Percentiles rank a stretch among this genome's conserved stretches.
phyloP scores from a whole-genome alignment of 2,113 vertebrate genomes.

The Neodontobutis hainanensis region DNA sequence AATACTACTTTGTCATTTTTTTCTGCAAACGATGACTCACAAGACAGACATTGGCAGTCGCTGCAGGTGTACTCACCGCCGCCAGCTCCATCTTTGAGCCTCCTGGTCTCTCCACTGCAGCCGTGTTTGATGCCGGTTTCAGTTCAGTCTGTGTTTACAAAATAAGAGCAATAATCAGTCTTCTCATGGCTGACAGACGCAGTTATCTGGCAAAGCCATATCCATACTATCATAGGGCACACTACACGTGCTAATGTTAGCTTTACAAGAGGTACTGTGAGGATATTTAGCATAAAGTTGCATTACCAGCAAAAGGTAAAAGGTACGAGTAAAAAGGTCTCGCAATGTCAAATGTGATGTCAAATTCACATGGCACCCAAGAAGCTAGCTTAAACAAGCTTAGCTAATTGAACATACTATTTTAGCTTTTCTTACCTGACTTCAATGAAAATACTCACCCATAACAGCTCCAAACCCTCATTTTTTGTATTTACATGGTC shows the following conservation, averaged over 20 bases:
- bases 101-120: conserved; percentile 29
- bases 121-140: conserved; percentile 31
- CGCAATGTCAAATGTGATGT: too few relatives aligned
- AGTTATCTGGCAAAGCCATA: not conserved
- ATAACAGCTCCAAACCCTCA: not conserved
- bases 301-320: too few relatives aligned
- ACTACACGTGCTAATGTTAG: not conserved
- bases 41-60: not conserved
- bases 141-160: conserved; percentile 8
- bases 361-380: too few relatives aligned
- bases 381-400: conserved; percentile 2
- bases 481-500: too few relatives aligned
- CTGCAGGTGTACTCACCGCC: conserved; percentile 58
- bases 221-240: not conserved
- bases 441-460: not conserved
- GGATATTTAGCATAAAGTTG: too few relatives aligned
- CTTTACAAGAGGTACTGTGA: not conserved
- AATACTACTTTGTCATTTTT: not conserved
- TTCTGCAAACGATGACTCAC: not conserved
- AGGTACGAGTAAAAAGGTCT: too few relatives aligned
- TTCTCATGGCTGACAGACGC: not conserved
- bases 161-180: not conserved
- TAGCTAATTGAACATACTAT: not conserved
- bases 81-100: conserved; percentile 68
- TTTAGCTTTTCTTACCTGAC: not conserved